phyloP scores from a whole-genome alignment of 2,888 invertebrate genomes.

The Unio delphinus region DNA sequence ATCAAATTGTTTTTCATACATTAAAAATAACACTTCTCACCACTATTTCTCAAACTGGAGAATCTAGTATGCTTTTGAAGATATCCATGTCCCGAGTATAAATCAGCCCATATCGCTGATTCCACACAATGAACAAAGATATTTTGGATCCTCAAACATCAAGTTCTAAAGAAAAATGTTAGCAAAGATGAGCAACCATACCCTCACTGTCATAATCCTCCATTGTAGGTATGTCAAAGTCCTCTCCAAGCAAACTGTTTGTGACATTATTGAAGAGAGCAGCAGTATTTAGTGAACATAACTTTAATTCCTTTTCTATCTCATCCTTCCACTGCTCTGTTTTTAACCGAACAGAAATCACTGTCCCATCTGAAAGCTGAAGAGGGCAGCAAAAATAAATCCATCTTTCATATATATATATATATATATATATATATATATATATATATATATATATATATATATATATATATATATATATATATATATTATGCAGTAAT shows the following conservation, averaged over 20 bases:
- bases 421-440: no score
- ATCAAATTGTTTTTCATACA: no score
- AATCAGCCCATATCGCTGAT: background rate
- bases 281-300: constrained; percentile 88
- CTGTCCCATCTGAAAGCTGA: constrained; percentile 62
- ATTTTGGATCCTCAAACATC: background rate
- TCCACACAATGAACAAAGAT: background rate
- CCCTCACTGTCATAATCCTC: constrained; percentile 60
- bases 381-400: no score
- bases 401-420: no score
- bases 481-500: no score
- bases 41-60: no score
- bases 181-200: constrained; percentile 3
- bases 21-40: no score
- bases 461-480: no score
- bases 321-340: constrained; percentile 88
- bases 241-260: constrained; percentile 68
- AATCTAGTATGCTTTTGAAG: no score
- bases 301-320: constrained; percentile 85
- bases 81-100: no score
- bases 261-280: constrained; percentile 75
- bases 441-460: no score
- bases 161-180: background rate
- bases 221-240: constrained; percentile 63
- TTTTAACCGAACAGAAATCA: constrained; percentile 82